Conservation (phyloP, 2,888 invertebrate species). For the Hirtodrosophila histrioides region DNA sequence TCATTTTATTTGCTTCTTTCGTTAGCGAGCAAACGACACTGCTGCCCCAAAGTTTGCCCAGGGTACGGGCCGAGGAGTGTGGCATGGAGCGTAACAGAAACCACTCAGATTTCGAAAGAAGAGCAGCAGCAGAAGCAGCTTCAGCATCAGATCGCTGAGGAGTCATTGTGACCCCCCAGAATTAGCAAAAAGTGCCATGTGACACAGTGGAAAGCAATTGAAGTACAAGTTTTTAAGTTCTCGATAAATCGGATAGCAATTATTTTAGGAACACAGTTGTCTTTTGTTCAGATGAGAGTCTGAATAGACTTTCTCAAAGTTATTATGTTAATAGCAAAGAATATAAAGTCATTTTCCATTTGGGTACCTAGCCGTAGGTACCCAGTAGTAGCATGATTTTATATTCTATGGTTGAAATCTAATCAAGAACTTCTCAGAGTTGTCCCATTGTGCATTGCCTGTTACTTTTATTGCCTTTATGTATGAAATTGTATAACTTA, state of each 20-base stretch:
- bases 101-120: conserved; percentile 70
- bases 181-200: neutral
- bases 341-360: no score
- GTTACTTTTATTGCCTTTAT: conserved; percentile 66
- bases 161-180: conserved; percentile 51
- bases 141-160: conserved; percentile 8
- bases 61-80: neutral
- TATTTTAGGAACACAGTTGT: neutral
- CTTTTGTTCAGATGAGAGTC: conserved; percentile 3
- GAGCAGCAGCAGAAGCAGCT: conserved; percentile 22
- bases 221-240: conserved; percentile 9
- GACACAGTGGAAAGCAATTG: conserved; percentile 1
- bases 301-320: no score
- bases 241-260: conserved; percentile 32
- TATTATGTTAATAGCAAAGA: no score
- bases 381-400: no score
- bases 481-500: conserved; percentile 70
- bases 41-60: conserved; percentile 7
- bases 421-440: conserved; percentile 1
- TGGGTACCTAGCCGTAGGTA: no score
- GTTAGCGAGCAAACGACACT: conserved; percentile 68
- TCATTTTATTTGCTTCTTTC: conserved; percentile 76
- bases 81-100: conserved; percentile 31
- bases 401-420: conserved; percentile 17
- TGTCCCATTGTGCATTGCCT: conserved; percentile 46